phyloP scores from a whole-genome alignment of 2,797 vertebrate species.

The Danio tinwini region DNA sequence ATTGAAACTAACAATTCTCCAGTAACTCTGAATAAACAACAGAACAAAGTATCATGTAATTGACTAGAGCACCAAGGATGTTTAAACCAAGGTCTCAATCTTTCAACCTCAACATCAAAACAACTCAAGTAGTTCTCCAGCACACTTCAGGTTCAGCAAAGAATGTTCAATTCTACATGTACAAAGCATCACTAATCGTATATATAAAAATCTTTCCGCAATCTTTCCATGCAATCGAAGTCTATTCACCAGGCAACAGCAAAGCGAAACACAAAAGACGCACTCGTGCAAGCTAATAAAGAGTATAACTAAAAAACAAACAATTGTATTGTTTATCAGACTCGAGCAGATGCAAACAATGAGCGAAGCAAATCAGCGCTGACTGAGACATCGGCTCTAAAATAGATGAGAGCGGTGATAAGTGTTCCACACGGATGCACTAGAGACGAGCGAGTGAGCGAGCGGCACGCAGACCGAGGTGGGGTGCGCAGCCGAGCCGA shows the following conservation, averaged over 20 bases:
- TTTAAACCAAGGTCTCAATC: no score
- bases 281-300: conserved; percentile 34
- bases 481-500: conserved; percentile 57
- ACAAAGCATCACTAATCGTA: conserved; percentile 4
- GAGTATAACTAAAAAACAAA: conserved; percentile 47
- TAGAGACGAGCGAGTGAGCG: conserved; percentile 46
- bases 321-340: conserved; percentile 52
- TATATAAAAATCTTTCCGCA: background rate
- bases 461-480: conserved; percentile 51
- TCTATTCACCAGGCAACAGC: conserved; percentile 48
- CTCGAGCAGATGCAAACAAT: conserved; percentile 45
- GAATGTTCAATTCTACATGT: background rate
- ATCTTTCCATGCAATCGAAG: conserved; percentile 33
- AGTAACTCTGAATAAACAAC: no score
- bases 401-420: conserved; percentile 65
- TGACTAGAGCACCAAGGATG: no score
- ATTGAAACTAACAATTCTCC: no score
- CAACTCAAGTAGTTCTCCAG: background rate
- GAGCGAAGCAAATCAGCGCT: conserved; percentile 52
- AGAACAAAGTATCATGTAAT: no score
- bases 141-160: background rate
- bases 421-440: conserved; percentile 63
- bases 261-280: conserved; percentile 24
- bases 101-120: background rate
- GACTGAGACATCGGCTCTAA: conserved; percentile 59